These are phyloP conservation scores for Bilobella aurantiaca DNA, from an alignment of 1,140 invertebrate species.

Conservation along the genomic window DNA sequence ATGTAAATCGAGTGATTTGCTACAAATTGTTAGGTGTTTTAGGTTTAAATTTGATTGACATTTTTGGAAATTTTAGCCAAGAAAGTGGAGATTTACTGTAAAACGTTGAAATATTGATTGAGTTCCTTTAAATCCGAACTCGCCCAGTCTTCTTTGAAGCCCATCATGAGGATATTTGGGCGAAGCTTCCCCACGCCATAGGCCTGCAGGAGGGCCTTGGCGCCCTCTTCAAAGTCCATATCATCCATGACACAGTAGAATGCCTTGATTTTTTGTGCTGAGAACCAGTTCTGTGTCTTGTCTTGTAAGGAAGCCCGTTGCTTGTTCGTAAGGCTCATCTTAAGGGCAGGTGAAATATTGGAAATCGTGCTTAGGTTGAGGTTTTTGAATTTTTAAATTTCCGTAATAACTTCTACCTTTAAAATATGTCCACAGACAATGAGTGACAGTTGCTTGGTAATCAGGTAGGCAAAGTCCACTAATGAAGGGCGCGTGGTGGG, in stretches of 20 bases:
- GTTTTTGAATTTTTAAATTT: not conserved
- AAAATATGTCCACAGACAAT: slow-evolving; percentile 46
- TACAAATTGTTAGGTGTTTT: slow-evolving; percentile 38
- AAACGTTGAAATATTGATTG: slow-evolving; percentile 43
- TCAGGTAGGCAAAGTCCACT: slow-evolving; percentile 48
- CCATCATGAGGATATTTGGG: slow-evolving; percentile 78
- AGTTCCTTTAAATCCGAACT: slow-evolving; percentile 37
- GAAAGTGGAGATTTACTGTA: slow-evolving; percentile 39
- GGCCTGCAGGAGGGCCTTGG: slow-evolving; percentile 61
- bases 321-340: slow-evolving; percentile 37
- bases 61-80: slow-evolving; percentile 9
- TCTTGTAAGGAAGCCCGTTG: slow-evolving; percentile 44
- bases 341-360: slow-evolving; percentile 10
- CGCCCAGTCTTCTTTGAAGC: slow-evolving; percentile 43
- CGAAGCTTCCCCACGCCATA: slow-evolving; percentile 77
- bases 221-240: slow-evolving; percentile 44
- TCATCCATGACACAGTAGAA: slow-evolving; percentile 45
- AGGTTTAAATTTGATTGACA: not conserved
- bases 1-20: slow-evolving; percentile 85
- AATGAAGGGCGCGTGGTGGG: slow-evolving; percentile 44
- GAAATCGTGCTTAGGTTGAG: not conserved
- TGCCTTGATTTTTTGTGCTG: slow-evolving; percentile 42
- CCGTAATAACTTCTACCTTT: slow-evolving; percentile 28
- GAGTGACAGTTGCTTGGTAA: slow-evolving; percentile 48
- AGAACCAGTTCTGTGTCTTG: slow-evolving; percentile 42